Conservation (phyloP, 2,888 invertebrate genomes). For the Strigamia transsilvanica region DNA sequence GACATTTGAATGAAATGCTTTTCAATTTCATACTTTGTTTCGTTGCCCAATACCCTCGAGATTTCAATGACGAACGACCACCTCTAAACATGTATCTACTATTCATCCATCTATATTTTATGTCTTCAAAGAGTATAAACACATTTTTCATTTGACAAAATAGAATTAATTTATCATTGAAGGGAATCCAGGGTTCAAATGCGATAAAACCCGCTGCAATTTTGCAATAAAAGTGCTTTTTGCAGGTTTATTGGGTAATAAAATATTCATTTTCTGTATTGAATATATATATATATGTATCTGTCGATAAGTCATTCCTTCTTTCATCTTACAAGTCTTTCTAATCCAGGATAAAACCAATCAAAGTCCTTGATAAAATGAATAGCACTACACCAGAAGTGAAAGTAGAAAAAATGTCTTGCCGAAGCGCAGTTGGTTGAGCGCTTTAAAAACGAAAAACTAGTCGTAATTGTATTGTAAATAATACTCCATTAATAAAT, state of each 20-base stretch:
- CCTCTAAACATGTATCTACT: not conserved
- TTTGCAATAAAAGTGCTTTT: not conserved
- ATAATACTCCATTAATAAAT: too few relatives aligned
- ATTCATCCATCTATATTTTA: constrained; percentile 11
- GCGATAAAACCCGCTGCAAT: not conserved
- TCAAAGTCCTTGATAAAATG: too few relatives aligned
- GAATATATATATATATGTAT: too few relatives aligned
- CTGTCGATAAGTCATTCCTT: too few relatives aligned
- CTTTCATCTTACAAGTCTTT: too few relatives aligned
- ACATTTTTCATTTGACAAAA: not conserved
- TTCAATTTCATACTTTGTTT: constrained; percentile 1
- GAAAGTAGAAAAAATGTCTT: too few relatives aligned
- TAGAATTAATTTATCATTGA: not conserved
- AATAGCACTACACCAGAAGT: too few relatives aligned
- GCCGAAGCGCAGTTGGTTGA: too few relatives aligned
- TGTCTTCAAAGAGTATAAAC: not conserved
- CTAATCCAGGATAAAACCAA: too few relatives aligned
- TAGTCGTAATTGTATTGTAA: too few relatives aligned
- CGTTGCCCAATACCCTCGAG: not conserved
- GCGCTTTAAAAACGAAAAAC: too few relatives aligned
- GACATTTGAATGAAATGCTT: not conserved
- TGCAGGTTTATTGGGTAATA: constrained; percentile 13
- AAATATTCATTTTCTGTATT: constrained; percentile 22
- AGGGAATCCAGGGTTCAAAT: not conserved
- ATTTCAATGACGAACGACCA: not conserved